Evolutionary conservation across 2,797 vertebrate genomes (phyloP).

Genomic region (Pogoniulus pusillus): DNA sequence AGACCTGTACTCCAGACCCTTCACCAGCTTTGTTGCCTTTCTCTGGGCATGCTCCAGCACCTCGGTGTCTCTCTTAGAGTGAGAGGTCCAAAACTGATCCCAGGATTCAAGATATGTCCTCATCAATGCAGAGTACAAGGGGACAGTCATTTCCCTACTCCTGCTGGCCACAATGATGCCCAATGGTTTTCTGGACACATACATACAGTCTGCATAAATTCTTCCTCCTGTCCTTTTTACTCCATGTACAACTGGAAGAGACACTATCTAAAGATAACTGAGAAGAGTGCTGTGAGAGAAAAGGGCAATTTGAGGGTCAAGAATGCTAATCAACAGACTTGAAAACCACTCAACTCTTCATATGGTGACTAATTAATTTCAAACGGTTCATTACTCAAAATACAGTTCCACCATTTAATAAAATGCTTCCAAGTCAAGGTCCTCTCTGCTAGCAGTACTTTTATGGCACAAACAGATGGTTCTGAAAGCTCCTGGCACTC

Average conservation of each 20-base stretch:
- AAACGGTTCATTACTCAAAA: neutral
- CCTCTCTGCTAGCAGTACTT: neutral
- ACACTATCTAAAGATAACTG: neutral
- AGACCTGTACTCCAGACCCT: too few species aligned
- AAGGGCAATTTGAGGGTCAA: neutral
- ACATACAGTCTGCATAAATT: neutral
- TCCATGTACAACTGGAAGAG: neutral
- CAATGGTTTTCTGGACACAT: neutral
- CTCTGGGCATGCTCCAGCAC: too few species aligned
- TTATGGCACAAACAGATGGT: neutral
- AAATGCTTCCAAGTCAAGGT: neutral
- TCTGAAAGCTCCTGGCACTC: neutral
- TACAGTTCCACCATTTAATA: neutral
- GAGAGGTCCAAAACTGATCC: too few species aligned
- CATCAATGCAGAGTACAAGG: too few species aligned
- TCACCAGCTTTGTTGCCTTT: too few species aligned
- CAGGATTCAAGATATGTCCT: too few species aligned
- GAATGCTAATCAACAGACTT: neutral
- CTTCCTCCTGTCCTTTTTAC: neutral
- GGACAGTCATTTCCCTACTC: too few species aligned
- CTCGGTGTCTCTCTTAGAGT: too few species aligned
- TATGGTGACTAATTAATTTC: neutral
- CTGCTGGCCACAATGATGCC: neutral
- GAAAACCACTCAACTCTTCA: neutral
- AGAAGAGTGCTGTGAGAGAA: neutral